Evolutionary conservation across 1,140 invertebrate species (phyloP).

Genomic region (Trichonephila clavata): DNA sequence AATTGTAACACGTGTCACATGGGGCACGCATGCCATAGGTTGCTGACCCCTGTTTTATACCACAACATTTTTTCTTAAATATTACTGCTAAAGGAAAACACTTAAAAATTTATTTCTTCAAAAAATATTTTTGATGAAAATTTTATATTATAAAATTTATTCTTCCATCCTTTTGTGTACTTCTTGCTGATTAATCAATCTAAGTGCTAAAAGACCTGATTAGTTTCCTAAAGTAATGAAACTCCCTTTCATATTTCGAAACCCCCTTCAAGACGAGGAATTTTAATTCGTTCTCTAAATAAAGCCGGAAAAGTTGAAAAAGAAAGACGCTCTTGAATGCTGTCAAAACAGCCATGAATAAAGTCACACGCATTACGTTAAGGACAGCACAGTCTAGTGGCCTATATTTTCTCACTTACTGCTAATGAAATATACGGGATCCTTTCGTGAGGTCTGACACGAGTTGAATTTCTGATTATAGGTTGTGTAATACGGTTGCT

Average conservation of each 20-base stretch:
- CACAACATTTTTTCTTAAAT: too few species aligned
- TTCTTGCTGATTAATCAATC: not conserved
- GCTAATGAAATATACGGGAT: conserved; percentile 17
- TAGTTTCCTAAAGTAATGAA: not conserved
- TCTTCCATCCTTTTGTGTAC: not conserved
- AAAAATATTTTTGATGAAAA: too few species aligned
- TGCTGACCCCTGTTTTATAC: too few species aligned
- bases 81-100: too few species aligned
- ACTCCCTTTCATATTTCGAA: not conserved
- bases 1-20: too few species aligned
- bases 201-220: not conserved
- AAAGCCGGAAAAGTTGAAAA: not conserved
- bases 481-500: not conserved
- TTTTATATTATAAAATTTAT: too few species aligned
- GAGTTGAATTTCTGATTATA: conserved; percentile 1
- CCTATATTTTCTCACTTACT: conserved; percentile 28
- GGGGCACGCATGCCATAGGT: too few species aligned
- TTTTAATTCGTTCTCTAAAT: not conserved
- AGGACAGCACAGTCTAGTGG: not conserved
- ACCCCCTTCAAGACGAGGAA: not conserved
- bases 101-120: too few species aligned
- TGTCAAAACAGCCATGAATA: conserved; percentile 20
- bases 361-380: not conserved
- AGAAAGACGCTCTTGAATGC: not conserved
- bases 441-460: not conserved